phyloP scores from a whole-genome alignment of 2,113 vertebrate genomes.

The Gobio gobio region DNA sequence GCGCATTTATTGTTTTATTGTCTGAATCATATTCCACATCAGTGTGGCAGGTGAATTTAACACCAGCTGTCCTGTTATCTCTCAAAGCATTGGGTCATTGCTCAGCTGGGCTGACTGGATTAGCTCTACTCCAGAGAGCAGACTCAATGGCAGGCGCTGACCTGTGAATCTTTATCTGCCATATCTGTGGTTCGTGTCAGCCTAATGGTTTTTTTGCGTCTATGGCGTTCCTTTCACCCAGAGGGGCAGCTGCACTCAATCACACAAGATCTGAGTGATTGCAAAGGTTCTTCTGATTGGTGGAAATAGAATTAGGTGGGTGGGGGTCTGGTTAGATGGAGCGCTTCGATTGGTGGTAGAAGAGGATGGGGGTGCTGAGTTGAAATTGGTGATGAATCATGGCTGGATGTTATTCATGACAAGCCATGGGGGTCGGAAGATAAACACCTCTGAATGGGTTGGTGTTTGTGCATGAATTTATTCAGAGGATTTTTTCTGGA shows the following conservation, averaged over 20 bases:
- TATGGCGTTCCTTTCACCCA: constrained; percentile 32
- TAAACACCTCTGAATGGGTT: constrained; percentile 12
- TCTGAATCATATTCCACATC: constrained; percentile 36
- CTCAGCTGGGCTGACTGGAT: constrained; percentile 33
- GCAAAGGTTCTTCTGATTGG: constrained; percentile 53
- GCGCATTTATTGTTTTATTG: neutral
- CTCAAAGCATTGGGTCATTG: constrained; percentile 24
- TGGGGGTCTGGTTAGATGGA: constrained; percentile 43
- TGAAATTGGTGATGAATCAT: constrained; percentile 67
- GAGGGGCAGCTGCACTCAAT: constrained; percentile 49
- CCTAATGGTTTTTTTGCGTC: constrained; percentile 44
- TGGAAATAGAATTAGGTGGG: constrained; percentile 30
- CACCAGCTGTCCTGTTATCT: constrained; percentile 17
- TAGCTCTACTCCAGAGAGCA: constrained; percentile 49
- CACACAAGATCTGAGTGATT: constrained; percentile 57
- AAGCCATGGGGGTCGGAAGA: constrained; percentile 51
- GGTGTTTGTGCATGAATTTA: constrained; percentile 49
- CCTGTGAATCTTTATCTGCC: constrained; percentile 45
- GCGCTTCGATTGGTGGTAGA: constrained; percentile 57
- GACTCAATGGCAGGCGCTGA: constrained; percentile 43
- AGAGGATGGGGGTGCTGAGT: constrained; percentile 53
- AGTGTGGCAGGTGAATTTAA: constrained; percentile 48
- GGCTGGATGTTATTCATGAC: constrained; percentile 57
- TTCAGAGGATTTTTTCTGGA: neutral
- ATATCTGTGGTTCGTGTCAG: constrained; percentile 10